Percentiles rank a stretch among this genome's conserved stretches.
phyloP scores from a whole-genome alignment of 2,797 vertebrate genomes.

The Catostomus latipinnis region DNA sequence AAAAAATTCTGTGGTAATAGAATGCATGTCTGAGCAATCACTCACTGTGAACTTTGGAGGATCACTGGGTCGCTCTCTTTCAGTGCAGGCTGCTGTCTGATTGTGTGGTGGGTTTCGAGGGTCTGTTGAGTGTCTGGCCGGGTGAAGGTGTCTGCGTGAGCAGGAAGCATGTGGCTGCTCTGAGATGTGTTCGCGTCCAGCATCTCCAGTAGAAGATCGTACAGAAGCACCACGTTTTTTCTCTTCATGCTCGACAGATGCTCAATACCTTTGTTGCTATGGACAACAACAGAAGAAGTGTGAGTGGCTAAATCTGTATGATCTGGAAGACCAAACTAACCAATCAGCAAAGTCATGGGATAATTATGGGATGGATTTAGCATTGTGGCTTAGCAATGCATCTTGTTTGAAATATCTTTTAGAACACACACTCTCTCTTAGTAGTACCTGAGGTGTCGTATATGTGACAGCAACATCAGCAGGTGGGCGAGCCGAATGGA shows the following conservation, averaged over 20 bases:
- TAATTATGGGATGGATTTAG: background rate
- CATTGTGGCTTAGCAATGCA: no score
- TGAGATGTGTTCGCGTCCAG: conserved; percentile 87
- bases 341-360: background rate
- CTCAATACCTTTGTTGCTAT: conserved; percentile 97
- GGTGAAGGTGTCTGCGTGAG: conserved; percentile 59
- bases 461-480: conserved; percentile 94
- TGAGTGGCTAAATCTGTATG: background rate
- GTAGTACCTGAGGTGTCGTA: conserved; percentile 89
- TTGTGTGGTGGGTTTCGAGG: background rate
- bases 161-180: conserved; percentile 68
- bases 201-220: conserved; percentile 97
- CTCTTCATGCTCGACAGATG: conserved; percentile 96
- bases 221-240: conserved; percentile 93
- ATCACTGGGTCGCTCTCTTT: background rate
- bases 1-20: no score
- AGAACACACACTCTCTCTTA: background rate
- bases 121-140: conserved; percentile 48
- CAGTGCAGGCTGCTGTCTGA: background rate
- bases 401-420: no score
- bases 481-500: conserved; percentile 89
- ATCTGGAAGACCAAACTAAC: background rate
- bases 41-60: conserved; percentile 12
- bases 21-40: background rate
- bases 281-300: background rate